Evolutionary conservation across 2,113 vertebrate genomes (phyloP), one percentile per base, ranked within the genome.

Genomic region (Apteryx mantelli): DNA sequence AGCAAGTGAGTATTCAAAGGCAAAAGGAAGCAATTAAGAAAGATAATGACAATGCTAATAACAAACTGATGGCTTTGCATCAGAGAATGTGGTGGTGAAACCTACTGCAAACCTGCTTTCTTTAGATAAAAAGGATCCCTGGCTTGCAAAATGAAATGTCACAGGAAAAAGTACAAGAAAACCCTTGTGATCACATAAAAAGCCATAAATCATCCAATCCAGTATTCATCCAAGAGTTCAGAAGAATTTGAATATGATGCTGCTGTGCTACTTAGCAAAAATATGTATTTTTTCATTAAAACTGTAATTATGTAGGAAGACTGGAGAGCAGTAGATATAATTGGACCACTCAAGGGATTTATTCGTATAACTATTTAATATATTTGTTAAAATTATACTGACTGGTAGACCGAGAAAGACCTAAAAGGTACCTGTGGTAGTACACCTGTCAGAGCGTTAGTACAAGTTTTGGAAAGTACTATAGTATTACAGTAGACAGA

Each of bases 21-120:
- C 40, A 91, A 89, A 94, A 95, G 30, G 64, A 40, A 84, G 24
- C 61, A 95, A 81, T 87, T 95, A 66, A 88, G 34, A 76, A 44
- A 84, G 64, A 84, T 22, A 82, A 94, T 56, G 66, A 63, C 68
- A 91, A 44, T 56, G 34, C 36, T 93, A 95, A 93, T 82, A 82
- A 86, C 40, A 85, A 40, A 66, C 68, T 88, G 82, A 95, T 53
- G 80, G 68, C 36, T 91, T 74, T 70, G 69, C 60, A 77, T 88
- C 73, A 88, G 81, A 92, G 32, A 46, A 22, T 75, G 36, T 56
- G 38, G 19, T 3, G 18, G 44, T 78, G 64, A 92, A 82, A 83
- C 77, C 55, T 82, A 68, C 46, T 65, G 48, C 58, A 85, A 84
- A 94, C 13, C 61, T 88, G 61, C 40, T 77, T 68, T 46, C 73